Percentiles rank a stretch among this genome's conserved stretches.
These are phyloP conservation scores for Brachionus calyciflorus DNA, from an alignment of 1,140 invertebrate genomes.

Conservation along the genomic window DNA sequence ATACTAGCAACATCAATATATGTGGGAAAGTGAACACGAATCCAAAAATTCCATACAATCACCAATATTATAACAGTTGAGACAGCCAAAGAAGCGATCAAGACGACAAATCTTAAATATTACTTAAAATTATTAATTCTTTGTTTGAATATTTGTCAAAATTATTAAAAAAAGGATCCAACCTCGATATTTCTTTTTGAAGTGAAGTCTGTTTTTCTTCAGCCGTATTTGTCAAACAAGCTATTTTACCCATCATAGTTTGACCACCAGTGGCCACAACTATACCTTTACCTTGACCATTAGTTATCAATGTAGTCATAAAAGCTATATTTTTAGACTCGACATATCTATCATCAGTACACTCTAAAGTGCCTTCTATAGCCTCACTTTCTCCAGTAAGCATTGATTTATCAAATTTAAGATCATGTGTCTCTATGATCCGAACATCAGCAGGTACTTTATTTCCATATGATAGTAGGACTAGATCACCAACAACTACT, in stretches of 20 bases:
- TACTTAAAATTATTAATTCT: too few species aligned
- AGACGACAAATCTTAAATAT: slow-evolving; percentile 8
- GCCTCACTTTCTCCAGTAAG: neutral
- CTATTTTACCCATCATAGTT: slow-evolving; percentile 34
- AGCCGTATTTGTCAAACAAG: neutral
- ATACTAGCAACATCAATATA: slow-evolving; percentile 22
- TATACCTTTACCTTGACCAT: slow-evolving; percentile 35
- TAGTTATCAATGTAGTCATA: slow-evolving; percentile 7
- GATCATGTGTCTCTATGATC: slow-evolving; percentile 73
- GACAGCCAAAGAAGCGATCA: neutral
- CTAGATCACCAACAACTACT: slow-evolving; percentile 94
- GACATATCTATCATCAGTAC: slow-evolving; percentile 4
- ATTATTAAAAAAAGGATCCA: neutral
- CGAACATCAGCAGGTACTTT: slow-evolving; percentile 89
- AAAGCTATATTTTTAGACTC: slow-evolving; percentile 21
- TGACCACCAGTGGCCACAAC: slow-evolving; percentile 35
- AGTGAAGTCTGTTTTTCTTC: slow-evolving; percentile 3
- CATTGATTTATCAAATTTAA: slow-evolving; percentile 33
- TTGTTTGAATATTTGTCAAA: neutral
- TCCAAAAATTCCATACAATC: slow-evolving; percentile 1
- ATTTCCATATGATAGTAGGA: slow-evolving; percentile 88
- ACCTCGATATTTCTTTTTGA: slow-evolving; percentile 7
- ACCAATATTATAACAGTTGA: neutral
- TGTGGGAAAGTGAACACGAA: neutral
- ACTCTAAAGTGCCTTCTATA: neutral